Base-by-base conservation (phyloP, 2,113 vertebrate species). In the Clupea harengus region DNA sequence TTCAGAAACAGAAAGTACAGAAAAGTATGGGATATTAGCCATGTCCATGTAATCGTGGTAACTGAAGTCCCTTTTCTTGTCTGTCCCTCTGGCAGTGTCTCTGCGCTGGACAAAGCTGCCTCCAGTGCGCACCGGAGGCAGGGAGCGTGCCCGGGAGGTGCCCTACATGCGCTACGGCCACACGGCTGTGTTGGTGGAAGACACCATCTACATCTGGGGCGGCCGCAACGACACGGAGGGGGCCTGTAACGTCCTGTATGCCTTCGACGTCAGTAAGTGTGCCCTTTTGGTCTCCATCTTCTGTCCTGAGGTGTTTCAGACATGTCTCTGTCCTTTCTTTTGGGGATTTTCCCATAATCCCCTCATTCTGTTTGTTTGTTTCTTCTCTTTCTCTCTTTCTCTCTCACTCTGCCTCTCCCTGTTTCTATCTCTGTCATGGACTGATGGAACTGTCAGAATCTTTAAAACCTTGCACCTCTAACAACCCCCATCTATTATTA, bases 121-220 rank as follows among this genome's bases (percentile, higher is more conserved):
- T 7, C 97, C 98, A 0, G 97, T 98, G 88, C 95, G 95, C 91
- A 96, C 95, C 0, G 92, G 95, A 45, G 92, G 94, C 81, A 91
- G 94, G 0, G 97, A 98, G 81, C 96, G 97, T 0, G 95, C 93
- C 88, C 95, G 95, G 10, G 96, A 98, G 90, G 98, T 99, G 57
- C 98, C 98, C 82, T 99, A 99, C 89, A 99, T 99, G 98, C 96
- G 98, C 72, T 99, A 99, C 8, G 98, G 98, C 44, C 98, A 99
- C 93, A 99, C 98, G 0, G 97, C 98, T 0, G 98, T 99, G 89
- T 96, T 99, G 91, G 94, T 99, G 87, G 98, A 99, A 0, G 98
- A 99, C 87, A 95, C 91, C 0, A 96, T 99, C 95, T 98, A 97
- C 95, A 96, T 99, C 87, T 99, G 98, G 98, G 98, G 98, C 0